These are phyloP conservation scores for Zaprionus camerounensis DNA, from an alignment of 1,140 invertebrate genomes.

Conservation along the genomic window DNA sequence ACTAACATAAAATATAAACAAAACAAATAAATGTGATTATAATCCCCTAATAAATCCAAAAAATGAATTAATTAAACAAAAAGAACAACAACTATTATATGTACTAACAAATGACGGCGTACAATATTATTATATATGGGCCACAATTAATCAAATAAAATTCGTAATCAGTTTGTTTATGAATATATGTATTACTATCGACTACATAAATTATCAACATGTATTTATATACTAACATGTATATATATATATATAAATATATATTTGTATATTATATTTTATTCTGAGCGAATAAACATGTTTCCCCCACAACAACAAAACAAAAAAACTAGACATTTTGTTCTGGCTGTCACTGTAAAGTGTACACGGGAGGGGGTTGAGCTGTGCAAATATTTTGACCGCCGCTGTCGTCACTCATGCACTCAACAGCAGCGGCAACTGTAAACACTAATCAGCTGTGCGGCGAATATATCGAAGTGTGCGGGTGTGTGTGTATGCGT, in stretches of 20 bases:
- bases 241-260: conserved; percentile 44
- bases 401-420: neutral
- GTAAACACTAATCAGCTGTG: conserved; percentile 43
- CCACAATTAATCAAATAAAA: conserved; percentile 50
- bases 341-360: conserved; percentile 10
- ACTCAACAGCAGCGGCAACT: neutral
- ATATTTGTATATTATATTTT: conserved; percentile 35
- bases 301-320: conserved; percentile 31
- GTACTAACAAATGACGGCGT: conserved; percentile 58
- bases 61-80: conserved; percentile 56
- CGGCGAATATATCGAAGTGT: neutral
- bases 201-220: conserved; percentile 64
- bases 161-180: conserved; percentile 71
- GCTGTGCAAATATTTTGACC: conserved; percentile 18
- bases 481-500: neutral
- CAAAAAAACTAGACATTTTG: neutral
- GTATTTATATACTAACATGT: conserved; percentile 57
- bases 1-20: conserved; percentile 43
- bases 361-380: neutral
- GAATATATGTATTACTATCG: conserved; percentile 66
- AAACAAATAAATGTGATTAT: conserved; percentile 72
- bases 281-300: conserved; percentile 48
- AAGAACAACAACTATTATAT: conserved; percentile 54
- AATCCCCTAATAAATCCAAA: conserved; percentile 41
- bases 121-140: conserved; percentile 41